These are phyloP conservation scores for Heliconius hermathena DNA, from an alignment of 1,140 invertebrate genomes.

Conservation along the genomic window DNA sequence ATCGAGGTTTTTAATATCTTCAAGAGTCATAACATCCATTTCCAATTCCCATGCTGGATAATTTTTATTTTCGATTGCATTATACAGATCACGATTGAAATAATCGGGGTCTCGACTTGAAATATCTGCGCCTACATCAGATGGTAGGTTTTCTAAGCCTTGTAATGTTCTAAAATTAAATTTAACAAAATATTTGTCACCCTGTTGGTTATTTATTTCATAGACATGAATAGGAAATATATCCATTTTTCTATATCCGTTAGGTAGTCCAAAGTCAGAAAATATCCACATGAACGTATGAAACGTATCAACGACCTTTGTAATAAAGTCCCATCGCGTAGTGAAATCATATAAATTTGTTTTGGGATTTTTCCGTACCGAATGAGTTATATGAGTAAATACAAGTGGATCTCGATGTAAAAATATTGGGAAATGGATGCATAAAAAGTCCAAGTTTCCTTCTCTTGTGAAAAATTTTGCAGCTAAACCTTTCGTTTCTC, in stretches of 20 bases:
- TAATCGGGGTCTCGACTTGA: constrained; percentile 52
- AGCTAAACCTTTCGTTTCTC: constrained; percentile 86
- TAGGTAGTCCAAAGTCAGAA: constrained; percentile 94
- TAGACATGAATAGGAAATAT: constrained; percentile 86
- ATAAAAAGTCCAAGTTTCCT: constrained; percentile 88
- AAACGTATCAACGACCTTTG: constrained; percentile 89
- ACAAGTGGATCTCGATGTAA: constrained; percentile 86
- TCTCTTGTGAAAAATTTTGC: constrained; percentile 89
- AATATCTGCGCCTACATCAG: constrained; percentile 44
- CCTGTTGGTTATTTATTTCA: constrained; percentile 85
- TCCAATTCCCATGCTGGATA: constrained; percentile 87
- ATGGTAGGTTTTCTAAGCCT: constrained; percentile 85
- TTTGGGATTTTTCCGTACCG: constrained; percentile 86
- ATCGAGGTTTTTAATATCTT: constrained; percentile 79
- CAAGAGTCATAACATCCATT: constrained; percentile 82
- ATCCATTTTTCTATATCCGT: constrained; percentile 89
- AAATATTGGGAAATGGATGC: constrained; percentile 88
- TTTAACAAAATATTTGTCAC: constrained; percentile 84
- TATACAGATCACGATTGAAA: constrained; percentile 59
- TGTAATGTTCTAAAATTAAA: constrained; percentile 89
- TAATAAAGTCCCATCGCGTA: constrained; percentile 94
- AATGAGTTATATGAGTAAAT: constrained; percentile 83
- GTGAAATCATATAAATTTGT: constrained; percentile 88
- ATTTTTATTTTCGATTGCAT: constrained; percentile 71
- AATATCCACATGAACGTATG: constrained; percentile 92